Conservation (phyloP, 1,140 invertebrate genomes). For the Vollenhovia emeryi region DNA sequence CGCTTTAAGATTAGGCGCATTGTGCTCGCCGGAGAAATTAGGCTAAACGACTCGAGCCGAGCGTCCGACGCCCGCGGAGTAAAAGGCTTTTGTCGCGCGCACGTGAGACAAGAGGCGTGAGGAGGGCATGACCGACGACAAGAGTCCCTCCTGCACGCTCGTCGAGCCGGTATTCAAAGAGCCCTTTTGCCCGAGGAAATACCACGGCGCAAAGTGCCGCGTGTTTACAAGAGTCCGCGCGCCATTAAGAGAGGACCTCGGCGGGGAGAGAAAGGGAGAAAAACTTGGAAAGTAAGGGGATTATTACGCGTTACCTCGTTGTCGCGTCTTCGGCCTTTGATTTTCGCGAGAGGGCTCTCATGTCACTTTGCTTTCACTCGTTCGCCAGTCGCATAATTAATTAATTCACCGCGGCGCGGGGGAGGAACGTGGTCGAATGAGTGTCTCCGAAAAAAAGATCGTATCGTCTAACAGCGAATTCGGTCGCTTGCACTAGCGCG, state of each 20-base stretch:
- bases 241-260: slow-evolving; percentile 33
- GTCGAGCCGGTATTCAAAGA: slow-evolving; percentile 62
- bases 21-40: slow-evolving; percentile 53
- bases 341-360: slow-evolving; percentile 1
- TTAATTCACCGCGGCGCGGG: slow-evolving; percentile 7
- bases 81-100: slow-evolving; percentile 61
- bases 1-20: slow-evolving; percentile 33
- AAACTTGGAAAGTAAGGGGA: slow-evolving; percentile 21
- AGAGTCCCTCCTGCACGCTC: slow-evolving; percentile 38
- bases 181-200: slow-evolving; percentile 62
- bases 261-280: not conserved
- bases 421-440: not conserved
- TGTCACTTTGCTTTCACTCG: not conserved
- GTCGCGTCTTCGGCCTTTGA: slow-evolving; percentile 31
- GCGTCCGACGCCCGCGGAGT: slow-evolving; percentile 39
- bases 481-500: no score
- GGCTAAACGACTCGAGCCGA: slow-evolving; percentile 56
- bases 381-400: slow-evolving; percentile 6
- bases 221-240: slow-evolving; percentile 60
- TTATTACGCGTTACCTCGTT: slow-evolving; percentile 38
- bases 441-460: not conserved
- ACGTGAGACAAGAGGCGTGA: slow-evolving; percentile 39
- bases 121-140: slow-evolving; percentile 5
- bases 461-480: not conserved
- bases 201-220: slow-evolving; percentile 56